A percentile compares a stretch with the other conserved stretches of the same genome.
Evolutionary conservation across 2,113 vertebrate species (phyloP).

Genomic region (Lepus europaeus): DNA sequence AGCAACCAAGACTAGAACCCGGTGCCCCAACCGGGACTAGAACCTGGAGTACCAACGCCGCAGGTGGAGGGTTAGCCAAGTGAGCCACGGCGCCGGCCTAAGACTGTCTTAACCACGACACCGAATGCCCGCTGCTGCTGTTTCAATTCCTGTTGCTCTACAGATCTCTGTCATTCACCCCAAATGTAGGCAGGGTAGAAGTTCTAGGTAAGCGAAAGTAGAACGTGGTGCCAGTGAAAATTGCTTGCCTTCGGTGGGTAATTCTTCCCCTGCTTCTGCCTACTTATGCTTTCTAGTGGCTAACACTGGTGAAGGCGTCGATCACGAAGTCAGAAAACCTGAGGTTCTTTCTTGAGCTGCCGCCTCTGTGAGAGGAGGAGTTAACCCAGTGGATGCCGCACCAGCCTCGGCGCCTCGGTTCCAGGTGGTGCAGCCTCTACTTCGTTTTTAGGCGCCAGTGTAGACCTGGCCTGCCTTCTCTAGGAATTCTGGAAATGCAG

Average conservation of each 20-base stretch:
- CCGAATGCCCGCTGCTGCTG: too few relatives aligned
- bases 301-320: neutral
- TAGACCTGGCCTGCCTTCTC: neutral
- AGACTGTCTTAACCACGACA: too few relatives aligned
- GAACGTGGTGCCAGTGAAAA: neutral
- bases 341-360: neutral
- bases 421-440: neutral
- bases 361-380: neutral
- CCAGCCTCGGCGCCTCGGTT: too few relatives aligned
- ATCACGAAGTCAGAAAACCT: neutral
- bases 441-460: neutral
- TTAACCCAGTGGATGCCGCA: too few relatives aligned
- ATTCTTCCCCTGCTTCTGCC: neutral
- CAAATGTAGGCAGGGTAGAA: neutral
- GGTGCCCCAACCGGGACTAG: too few relatives aligned
- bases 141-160: constrained; percentile 31
- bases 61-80: too few relatives aligned
- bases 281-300: neutral
- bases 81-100: too few relatives aligned
- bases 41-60: too few relatives aligned
- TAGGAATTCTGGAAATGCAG: constrained; percentile 19
- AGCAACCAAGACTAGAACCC: too few relatives aligned
- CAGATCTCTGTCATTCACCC: neutral
- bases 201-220: neutral
- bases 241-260: neutral